Conservation (phyloP, 2,113 vertebrate species). For the Donacobius atricapilla region DNA sequence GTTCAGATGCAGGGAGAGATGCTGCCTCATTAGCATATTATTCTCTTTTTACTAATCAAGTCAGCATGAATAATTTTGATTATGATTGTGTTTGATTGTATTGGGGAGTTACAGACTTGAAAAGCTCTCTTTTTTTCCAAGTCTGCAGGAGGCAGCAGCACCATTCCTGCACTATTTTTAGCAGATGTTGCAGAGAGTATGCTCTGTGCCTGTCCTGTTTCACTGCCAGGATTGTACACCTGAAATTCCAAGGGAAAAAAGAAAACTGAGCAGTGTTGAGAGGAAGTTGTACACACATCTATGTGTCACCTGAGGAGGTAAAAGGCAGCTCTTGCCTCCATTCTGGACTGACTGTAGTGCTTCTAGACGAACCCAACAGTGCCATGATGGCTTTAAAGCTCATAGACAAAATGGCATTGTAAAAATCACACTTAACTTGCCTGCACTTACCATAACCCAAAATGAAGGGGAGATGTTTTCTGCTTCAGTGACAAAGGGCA, state of each 20-base stretch:
- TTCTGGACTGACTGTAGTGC: background rate
- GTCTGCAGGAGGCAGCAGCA: background rate
- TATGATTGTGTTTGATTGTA: slow-evolving; percentile 13
- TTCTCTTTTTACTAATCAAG: background rate
- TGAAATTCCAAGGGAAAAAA: background rate
- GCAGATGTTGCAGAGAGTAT: rapidly evolving
- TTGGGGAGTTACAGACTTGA: background rate
- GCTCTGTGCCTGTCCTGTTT: background rate
- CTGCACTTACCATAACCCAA: background rate
- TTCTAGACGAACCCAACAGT: background rate
- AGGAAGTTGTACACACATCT: background rate
- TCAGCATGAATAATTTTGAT: background rate
- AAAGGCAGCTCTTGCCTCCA: background rate
- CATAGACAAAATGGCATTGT: background rate
- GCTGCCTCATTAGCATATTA: background rate
- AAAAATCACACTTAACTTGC: background rate
- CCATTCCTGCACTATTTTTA: background rate
- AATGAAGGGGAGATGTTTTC: background rate
- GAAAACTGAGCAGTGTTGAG: background rate
- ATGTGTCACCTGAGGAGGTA: background rate
- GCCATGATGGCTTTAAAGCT: background rate
- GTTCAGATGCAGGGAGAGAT: background rate
- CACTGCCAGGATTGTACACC: background rate
- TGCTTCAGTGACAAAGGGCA: background rate
- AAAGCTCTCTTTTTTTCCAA: background rate